Conservation (phyloP, 1,140 invertebrate species). For the Sminthurides bifidus region DNA sequence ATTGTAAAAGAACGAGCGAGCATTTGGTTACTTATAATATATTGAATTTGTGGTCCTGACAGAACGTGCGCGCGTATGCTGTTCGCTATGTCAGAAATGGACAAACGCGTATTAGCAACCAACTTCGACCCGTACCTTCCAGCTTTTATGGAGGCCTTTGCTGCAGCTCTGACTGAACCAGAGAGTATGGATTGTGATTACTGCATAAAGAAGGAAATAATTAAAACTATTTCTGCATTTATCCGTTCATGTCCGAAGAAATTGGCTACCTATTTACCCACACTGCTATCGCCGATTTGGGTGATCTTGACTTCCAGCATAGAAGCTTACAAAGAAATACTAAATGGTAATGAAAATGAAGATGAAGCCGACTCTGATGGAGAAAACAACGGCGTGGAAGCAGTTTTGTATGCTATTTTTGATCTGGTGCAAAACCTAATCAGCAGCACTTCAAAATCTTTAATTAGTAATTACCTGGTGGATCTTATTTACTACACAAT, state of each 20-base stretch:
- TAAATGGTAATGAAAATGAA: slow-evolving; percentile 45
- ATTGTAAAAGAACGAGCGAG: background rate
- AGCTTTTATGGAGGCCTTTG: slow-evolving; percentile 57
- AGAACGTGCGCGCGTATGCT: slow-evolving; percentile 48
- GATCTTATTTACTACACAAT: slow-evolving; percentile 64
- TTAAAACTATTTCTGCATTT: slow-evolving; percentile 53
- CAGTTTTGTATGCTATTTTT: slow-evolving; percentile 61
- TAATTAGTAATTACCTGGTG: slow-evolving; percentile 52
- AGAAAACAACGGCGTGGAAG: slow-evolving; percentile 50
- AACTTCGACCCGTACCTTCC: slow-evolving; percentile 54
- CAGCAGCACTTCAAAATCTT: slow-evolving; percentile 6
- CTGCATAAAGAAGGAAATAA: slow-evolving; percentile 57
- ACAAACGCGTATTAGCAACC: slow-evolving; percentile 46
- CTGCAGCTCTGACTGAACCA: slow-evolving; percentile 49
- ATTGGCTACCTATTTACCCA: slow-evolving; percentile 49
- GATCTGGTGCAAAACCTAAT: slow-evolving; percentile 45
- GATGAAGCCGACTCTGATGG: slow-evolving; percentile 46
- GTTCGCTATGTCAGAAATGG: slow-evolving; percentile 43
- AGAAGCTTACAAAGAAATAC: slow-evolving; percentile 48
- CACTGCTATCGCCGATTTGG: slow-evolving; percentile 61
- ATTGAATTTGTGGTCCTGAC: background rate
- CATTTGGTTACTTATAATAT: background rate
- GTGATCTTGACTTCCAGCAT: slow-evolving; percentile 55
- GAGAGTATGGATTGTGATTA: slow-evolving; percentile 40
- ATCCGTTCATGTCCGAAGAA: slow-evolving; percentile 54